A percentile compares a stretch with the other conserved stretches of the same genome.
Conservation (phyloP, 2,888 invertebrate genomes). For the Nebria brevicollis region DNA sequence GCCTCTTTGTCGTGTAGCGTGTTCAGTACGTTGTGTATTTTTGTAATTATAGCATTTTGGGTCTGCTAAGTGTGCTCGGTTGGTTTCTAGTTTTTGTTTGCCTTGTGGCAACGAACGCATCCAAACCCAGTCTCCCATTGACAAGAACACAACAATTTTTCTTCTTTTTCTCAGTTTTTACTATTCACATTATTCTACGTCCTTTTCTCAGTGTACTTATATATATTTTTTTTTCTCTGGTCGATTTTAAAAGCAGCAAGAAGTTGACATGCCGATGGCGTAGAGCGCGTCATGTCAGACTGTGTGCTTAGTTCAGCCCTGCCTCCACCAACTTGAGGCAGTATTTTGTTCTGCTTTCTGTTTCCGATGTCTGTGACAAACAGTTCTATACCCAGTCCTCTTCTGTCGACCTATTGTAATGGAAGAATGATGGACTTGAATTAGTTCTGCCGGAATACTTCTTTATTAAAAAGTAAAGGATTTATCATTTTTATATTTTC, state of each 20-base stretch:
- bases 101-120: slow-evolving; percentile 20
- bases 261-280: slow-evolving; percentile 24
- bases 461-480: slow-evolving; percentile 16
- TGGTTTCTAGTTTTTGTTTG: slow-evolving; percentile 34
- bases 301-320: background rate
- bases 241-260: slow-evolving; percentile 22
- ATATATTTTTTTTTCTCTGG: background rate
- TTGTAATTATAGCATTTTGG: slow-evolving; percentile 36
- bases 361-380: slow-evolving; percentile 39
- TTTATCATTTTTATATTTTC: slow-evolving; percentile 18
- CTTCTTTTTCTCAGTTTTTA: slow-evolving; percentile 8
- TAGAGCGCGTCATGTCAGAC: background rate
- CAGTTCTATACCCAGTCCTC: slow-evolving; percentile 21
- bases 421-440: slow-evolving; percentile 42
- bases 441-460: slow-evolving; percentile 22
- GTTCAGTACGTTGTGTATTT: slow-evolving; percentile 22
- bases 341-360: slow-evolving; percentile 20
- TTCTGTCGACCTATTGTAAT: slow-evolving; percentile 24
- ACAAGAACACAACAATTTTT: background rate
- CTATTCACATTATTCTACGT: background rate
- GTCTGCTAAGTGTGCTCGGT: slow-evolving; percentile 20
- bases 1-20: slow-evolving; percentile 20
- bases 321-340: background rate
- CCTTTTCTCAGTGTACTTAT: background rate
- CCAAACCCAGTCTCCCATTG: background rate